Evolutionary conservation across 2,888 invertebrate species (phyloP).

Genomic region (Blera fallax): DNA sequence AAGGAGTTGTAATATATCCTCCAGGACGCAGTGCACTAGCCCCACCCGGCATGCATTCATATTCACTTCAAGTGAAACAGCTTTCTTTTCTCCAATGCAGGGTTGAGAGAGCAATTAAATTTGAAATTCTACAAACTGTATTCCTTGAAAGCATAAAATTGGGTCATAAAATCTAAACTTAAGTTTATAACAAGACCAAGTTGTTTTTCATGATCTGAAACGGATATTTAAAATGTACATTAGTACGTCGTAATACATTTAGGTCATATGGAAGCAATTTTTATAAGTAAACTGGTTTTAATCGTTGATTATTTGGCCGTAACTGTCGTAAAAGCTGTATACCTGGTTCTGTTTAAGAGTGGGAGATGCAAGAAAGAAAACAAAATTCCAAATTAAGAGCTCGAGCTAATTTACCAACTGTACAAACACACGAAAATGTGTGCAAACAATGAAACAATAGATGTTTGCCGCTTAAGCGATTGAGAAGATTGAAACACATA

Average conservation of each 20-base stretch:
- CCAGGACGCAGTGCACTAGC: too few species aligned
- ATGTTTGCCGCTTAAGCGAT: not conserved
- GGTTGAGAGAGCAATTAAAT: not conserved
- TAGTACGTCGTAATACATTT: not conserved
- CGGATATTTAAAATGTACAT: not conserved
- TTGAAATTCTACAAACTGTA: not conserved
- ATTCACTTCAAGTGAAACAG: not conserved
- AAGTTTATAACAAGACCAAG: not conserved
- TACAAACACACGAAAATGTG: not conserved
- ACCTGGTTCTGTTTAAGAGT: not conserved
- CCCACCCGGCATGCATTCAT: too few species aligned
- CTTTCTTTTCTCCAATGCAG: not conserved
- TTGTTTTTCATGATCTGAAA: not conserved
- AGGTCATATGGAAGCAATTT: not conserved
- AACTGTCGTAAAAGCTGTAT: not conserved
- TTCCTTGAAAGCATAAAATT: not conserved
- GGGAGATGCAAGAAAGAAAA: not conserved
- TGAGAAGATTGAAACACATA: not conserved
- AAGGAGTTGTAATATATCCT: too few species aligned
- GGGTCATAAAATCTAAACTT: not conserved
- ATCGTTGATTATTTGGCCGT: not conserved
- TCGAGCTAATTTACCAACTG: not conserved
- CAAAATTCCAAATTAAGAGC: not conserved
- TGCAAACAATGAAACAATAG: not conserved
- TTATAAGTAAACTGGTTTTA: not conserved